Conservation (phyloP, 1,140 invertebrate species). For the Colletes gigas region DNA sequence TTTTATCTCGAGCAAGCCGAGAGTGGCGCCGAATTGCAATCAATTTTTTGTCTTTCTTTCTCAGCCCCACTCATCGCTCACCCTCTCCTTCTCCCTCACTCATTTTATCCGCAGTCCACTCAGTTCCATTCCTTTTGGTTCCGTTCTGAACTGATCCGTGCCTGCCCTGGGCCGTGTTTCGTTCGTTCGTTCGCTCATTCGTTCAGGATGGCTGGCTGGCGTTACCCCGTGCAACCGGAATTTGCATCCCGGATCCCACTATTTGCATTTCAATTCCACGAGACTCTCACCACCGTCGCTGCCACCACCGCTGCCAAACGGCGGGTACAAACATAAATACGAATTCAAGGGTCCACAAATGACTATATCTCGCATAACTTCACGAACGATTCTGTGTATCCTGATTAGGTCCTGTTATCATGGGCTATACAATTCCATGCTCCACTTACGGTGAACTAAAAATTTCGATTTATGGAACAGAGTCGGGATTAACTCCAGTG, state of each 20-base stretch:
- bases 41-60: constrained; percentile 74
- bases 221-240: constrained; percentile 78
- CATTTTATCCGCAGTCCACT: constrained; percentile 64
- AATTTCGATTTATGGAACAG: background rate
- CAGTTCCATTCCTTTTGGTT: constrained; percentile 72
- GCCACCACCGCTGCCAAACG: constrained; percentile 73
- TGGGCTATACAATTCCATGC: constrained; percentile 36
- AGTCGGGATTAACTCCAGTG: background rate
- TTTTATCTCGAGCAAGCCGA: constrained; percentile 71
- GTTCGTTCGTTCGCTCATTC: constrained; percentile 66
- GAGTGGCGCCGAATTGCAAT: constrained; percentile 77
- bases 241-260: constrained; percentile 79
- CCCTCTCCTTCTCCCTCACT: constrained; percentile 40
- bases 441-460: constrained; percentile 13
- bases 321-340: constrained; percentile 79
- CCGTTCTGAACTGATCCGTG: constrained; percentile 66
- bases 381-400: constrained; percentile 55
- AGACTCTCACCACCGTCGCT: constrained; percentile 68
- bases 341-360: constrained; percentile 69
- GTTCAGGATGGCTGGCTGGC: constrained; percentile 70
- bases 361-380: constrained; percentile 61
- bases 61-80: constrained; percentile 63
- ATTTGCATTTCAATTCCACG: constrained; percentile 81
- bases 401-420: constrained; percentile 63
- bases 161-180: constrained; percentile 48